Percentiles rank a stretch among this genome's conserved stretches.
Evolutionary conservation across 2,888 invertebrate species (phyloP).

Genomic region (Dynastes grantii): DNA sequence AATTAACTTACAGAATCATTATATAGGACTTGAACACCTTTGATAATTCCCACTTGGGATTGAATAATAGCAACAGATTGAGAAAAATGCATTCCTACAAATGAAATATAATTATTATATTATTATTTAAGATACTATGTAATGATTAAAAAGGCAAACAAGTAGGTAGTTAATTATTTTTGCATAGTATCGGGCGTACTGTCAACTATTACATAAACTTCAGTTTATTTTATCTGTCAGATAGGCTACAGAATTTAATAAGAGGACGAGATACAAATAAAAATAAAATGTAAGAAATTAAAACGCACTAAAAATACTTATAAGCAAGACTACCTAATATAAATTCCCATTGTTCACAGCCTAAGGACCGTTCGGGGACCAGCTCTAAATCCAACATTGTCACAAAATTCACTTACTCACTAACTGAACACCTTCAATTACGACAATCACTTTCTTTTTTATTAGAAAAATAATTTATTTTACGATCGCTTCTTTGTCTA

Average conservation of each 20-base stretch:
- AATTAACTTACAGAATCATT: slow-evolving; percentile 86
- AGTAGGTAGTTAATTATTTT: slow-evolving; percentile 37
- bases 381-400: slow-evolving; percentile 97
- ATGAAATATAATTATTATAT: slow-evolving; percentile 44
- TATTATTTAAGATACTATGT: slow-evolving; percentile 27
- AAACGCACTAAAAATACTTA: slow-evolving; percentile 51
- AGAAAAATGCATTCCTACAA: slow-evolving; percentile 97
- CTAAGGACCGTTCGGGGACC: slow-evolving; percentile 94
- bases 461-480: slow-evolving; percentile 58
- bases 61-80: slow-evolving; percentile 97
- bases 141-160: slow-evolving; percentile 38
- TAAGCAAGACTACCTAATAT: slow-evolving; percentile 80
- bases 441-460: slow-evolving; percentile 57
- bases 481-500: slow-evolving; percentile 66
- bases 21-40: slow-evolving; percentile 97
- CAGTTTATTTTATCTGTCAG: slow-evolving; percentile 23
- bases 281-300: slow-evolving; percentile 44
- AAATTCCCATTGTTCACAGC: slow-evolving; percentile 99
- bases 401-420: slow-evolving; percentile 55
- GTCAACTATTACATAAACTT: slow-evolving; percentile 39
- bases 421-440: slow-evolving; percentile 50
- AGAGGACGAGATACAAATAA: slow-evolving; percentile 30
- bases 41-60: slow-evolving; percentile 94
- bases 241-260: slow-evolving; percentile 15
- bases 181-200: slow-evolving; percentile 7